phyloP scores from a whole-genome alignment of 1,140 invertebrate species.

The Neoseiulus cucumeris region DNA sequence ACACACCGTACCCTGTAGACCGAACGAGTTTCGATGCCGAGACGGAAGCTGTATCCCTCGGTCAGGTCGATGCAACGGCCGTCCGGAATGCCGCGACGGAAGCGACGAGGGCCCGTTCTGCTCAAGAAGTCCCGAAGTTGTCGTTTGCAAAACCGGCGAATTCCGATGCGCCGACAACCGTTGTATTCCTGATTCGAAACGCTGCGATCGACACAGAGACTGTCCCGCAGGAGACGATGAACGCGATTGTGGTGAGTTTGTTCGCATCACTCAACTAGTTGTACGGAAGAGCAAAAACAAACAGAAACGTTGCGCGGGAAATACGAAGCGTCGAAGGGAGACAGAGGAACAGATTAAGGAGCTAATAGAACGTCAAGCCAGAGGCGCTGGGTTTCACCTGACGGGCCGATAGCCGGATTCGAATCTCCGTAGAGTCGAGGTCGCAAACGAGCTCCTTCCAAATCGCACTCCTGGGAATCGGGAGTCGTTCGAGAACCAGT shows the following conservation, averaged over 20 bases:
- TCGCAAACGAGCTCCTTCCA: too few relatives aligned
- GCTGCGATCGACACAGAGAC: constrained; percentile 26
- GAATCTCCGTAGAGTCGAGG: too few relatives aligned
- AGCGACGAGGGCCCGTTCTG: constrained; percentile 19
- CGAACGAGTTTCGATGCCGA: constrained; percentile 22
- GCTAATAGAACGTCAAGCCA: too few relatives aligned
- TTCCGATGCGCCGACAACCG: constrained; percentile 26
- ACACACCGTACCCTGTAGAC: neutral
- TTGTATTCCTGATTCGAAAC: constrained; percentile 24
- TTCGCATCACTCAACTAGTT: neutral
- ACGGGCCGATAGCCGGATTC: too few relatives aligned
- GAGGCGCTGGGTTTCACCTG: too few relatives aligned
- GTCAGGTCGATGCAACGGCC: constrained; percentile 40
- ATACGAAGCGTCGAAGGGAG: too few relatives aligned
- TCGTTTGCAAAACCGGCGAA: constrained; percentile 35
- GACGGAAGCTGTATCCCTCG: constrained; percentile 35
- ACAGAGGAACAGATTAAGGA: too few relatives aligned
- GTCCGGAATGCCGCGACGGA: constrained; percentile 34
- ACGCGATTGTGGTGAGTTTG: constrained; percentile 25
- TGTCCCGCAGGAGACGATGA: constrained; percentile 27
- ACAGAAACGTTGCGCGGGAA: too few relatives aligned
- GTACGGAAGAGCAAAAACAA: too few relatives aligned
- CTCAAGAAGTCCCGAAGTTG: constrained; percentile 20
- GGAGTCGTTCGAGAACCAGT: too few relatives aligned
- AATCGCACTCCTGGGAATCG: too few relatives aligned